A percentile compares a stretch with the other conserved stretches of the same genome.
Conservation (phyloP, 1,140 invertebrate genomes). For the Anoplophora glabripennis region DNA sequence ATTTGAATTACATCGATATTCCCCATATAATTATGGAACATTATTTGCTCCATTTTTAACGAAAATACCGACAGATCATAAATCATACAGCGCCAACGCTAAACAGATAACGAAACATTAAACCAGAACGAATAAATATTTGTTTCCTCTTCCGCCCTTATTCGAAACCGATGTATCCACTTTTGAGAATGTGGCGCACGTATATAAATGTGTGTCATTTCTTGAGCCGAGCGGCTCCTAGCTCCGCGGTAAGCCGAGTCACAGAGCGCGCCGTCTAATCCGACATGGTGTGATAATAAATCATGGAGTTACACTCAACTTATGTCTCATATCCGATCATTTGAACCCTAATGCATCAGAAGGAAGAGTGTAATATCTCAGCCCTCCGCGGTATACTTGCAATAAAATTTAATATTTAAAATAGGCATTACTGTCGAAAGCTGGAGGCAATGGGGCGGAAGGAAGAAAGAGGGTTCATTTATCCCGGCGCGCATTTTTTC, state of each 20-base stretch:
- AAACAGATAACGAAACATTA: too few relatives aligned
- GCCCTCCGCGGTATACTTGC: background rate
- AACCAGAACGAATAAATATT: too few relatives aligned
- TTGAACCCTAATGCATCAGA: constrained; percentile 12
- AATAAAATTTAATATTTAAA: constrained; percentile 10
- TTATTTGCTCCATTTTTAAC: too few relatives aligned
- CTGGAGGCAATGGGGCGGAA: background rate
- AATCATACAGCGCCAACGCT: too few relatives aligned
- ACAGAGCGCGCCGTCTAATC: background rate
- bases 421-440: background rate
- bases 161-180: background rate
- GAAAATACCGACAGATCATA: too few relatives aligned
- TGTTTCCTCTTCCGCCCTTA: too few relatives aligned
- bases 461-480: background rate
- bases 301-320: constrained; percentile 17
- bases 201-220: background rate
- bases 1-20: too few relatives aligned
- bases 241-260: too few relatives aligned
- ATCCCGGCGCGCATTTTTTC: background rate
- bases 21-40: too few relatives aligned
- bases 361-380: background rate
- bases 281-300: constrained; percentile 6
- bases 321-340: constrained; percentile 16
- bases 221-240: too few relatives aligned
- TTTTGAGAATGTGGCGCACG: constrained; percentile 2